phyloP scores from a whole-genome alignment of 2,888 invertebrate genomes.

The Linyphia triangularis region DNA sequence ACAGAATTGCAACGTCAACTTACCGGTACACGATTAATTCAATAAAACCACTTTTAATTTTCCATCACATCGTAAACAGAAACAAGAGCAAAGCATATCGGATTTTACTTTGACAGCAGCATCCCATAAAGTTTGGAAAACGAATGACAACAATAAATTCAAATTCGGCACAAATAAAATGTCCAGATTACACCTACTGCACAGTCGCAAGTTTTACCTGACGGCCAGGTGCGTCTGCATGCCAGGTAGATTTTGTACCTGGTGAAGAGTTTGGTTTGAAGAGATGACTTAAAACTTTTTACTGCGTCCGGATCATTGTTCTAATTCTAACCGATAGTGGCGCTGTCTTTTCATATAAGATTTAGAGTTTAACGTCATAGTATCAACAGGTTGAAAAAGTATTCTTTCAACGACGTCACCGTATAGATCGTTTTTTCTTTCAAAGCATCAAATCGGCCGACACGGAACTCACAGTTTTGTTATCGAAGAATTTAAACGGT shows the following conservation, averaged over 20 bases:
- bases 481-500: too few relatives aligned
- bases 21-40: slow-evolving; percentile 60
- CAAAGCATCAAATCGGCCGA: too few relatives aligned
- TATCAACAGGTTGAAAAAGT: too few relatives aligned
- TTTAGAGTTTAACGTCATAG: too few relatives aligned
- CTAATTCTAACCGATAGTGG: too few relatives aligned
- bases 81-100: background rate
- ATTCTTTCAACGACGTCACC: too few relatives aligned
- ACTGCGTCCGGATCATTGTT: background rate
- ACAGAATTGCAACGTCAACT: slow-evolving; percentile 66
- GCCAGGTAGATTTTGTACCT: slow-evolving; percentile 31
- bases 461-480: too few relatives aligned
- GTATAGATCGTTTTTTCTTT: too few relatives aligned
- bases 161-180: slow-evolving; percentile 55
- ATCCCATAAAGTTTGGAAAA: slow-evolving; percentile 31
- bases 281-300: background rate
- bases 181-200: slow-evolving; percentile 47
- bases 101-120: slow-evolving; percentile 31
- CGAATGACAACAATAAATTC: slow-evolving; percentile 41
- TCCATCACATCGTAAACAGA: slow-evolving; percentile 42
- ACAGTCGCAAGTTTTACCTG: slow-evolving; percentile 33
- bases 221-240: slow-evolving; percentile 28
- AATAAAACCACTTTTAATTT: slow-evolving; percentile 18
- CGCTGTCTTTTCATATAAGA: too few relatives aligned
- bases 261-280: background rate